Percentiles rank a stretch among this genome's conserved stretches.
phyloP scores from a whole-genome alignment of 2,797 vertebrate genomes.

The Cephalopachus bancanus region DNA sequence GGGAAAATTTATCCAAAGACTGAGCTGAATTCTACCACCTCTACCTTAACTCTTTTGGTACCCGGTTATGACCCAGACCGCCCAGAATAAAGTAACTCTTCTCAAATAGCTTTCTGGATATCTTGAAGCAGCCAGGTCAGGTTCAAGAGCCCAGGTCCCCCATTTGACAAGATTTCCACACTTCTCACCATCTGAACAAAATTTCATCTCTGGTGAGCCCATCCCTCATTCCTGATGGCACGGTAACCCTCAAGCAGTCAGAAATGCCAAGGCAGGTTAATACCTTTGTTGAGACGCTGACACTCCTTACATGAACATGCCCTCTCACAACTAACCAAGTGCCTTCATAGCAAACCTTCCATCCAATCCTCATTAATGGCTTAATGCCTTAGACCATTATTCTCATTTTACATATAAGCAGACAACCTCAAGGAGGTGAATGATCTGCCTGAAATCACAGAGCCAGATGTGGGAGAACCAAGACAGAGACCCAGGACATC shows the following conservation, averaged over 20 bases:
- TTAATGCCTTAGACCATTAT: not conserved
- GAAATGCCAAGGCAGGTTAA: not conserved
- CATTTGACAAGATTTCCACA: not conserved
- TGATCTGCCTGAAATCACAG: not conserved
- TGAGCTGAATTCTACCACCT: not conserved
- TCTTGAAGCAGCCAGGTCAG: not conserved
- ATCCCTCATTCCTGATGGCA: not conserved
- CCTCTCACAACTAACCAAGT: not conserved
- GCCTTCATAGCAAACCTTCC: fast-evolving
- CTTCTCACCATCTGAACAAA: not conserved
- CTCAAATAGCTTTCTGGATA: not conserved
- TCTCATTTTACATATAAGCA: constrained; percentile 18
- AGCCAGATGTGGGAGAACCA: not conserved
- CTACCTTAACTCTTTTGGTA: not conserved
- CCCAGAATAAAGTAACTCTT: not conserved
- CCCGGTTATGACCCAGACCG: constrained; percentile 1
- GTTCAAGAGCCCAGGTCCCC: not conserved
- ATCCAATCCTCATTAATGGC: not conserved
- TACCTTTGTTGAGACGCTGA: not conserved
- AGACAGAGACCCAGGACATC: not conserved
- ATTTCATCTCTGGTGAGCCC: not conserved
- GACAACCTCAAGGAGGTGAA: not conserved
- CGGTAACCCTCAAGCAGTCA: not conserved
- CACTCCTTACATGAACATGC: fast-evolving
- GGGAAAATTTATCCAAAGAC: not conserved